Evolutionary conservation across 2,797 vertebrate genomes (phyloP).

Genomic region (Chelmon rostratus): DNA sequence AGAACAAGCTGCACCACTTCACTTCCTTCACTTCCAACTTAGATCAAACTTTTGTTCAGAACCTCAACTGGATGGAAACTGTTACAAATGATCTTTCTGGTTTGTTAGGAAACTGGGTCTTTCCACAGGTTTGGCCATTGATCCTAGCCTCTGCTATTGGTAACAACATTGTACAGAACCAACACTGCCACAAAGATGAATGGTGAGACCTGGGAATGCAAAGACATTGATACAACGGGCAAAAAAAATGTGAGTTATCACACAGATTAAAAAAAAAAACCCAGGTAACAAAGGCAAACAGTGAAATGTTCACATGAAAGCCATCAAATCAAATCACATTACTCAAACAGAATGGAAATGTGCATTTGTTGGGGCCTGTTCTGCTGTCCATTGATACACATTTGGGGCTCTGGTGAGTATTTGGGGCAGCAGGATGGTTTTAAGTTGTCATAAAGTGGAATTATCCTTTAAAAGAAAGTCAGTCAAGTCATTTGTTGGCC

Average conservation of each 20-base stretch:
- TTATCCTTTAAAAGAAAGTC: neutral
- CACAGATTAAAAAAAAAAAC: too few species aligned
- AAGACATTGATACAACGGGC: neutral
- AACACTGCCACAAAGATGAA: neutral
- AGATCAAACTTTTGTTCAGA: constrained; percentile 43
- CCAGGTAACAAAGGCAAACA: too few species aligned
- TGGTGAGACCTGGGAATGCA: neutral
- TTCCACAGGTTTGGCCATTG: neutral
- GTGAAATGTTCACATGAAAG: too few species aligned
- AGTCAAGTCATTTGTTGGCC: neutral
- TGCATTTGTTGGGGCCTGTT: too few species aligned
- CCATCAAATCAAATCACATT: too few species aligned
- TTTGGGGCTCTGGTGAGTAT: too few species aligned
- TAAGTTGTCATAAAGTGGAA: neutral
- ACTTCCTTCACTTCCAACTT: constrained; percentile 56
- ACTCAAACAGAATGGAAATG: too few species aligned
- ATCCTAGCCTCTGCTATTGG: too few species aligned
- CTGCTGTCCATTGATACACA: too few species aligned
- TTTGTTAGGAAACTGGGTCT: neutral
- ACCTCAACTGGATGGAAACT: neutral
- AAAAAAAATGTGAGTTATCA: too few species aligned
- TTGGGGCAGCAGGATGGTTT: too few species aligned
- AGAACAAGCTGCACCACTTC: constrained; percentile 48
- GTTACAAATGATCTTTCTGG: neutral
- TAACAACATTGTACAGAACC: neutral